phyloP scores from a whole-genome alignment of 2,113 vertebrate genomes.

The Sceloporus undulatus region DNA sequence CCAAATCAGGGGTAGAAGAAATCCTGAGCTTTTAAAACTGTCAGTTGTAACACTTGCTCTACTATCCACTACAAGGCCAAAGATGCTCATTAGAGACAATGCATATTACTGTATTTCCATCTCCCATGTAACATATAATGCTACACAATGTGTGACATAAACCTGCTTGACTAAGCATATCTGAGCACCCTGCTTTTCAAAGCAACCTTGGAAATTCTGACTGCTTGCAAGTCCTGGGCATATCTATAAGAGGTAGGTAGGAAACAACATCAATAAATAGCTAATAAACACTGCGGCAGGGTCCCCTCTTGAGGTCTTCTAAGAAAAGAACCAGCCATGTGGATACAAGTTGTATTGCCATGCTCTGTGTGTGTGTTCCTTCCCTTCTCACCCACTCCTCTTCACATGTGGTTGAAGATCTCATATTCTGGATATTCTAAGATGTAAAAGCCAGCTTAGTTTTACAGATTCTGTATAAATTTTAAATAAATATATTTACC shows the following conservation, averaged over 20 bases:
- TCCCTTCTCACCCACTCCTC: background rate
- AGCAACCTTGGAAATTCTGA: background rate
- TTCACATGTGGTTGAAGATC: constrained; percentile 13
- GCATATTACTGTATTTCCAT: background rate
- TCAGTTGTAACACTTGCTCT: background rate
- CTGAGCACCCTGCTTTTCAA: background rate
- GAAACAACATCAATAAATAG: background rate
- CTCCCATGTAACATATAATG: background rate
- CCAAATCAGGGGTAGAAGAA: background rate
- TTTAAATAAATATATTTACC: constrained; percentile 75
- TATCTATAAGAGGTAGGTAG: background rate
- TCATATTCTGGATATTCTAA: constrained; percentile 8
- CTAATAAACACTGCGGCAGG: background rate
- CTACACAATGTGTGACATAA: background rate
- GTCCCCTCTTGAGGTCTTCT: background rate
- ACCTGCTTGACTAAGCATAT: background rate
- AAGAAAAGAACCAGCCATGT: background rate
- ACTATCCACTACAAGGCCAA: background rate
- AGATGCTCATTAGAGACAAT: background rate
- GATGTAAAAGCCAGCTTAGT: background rate
- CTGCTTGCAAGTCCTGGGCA: background rate
- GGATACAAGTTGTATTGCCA: background rate
- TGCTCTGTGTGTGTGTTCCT: background rate
- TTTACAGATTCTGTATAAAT: background rate
- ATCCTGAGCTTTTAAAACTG: background rate